phyloP scores from a whole-genome alignment of 2,888 invertebrate genomes.

The Dolomedes plantarius region DNA sequence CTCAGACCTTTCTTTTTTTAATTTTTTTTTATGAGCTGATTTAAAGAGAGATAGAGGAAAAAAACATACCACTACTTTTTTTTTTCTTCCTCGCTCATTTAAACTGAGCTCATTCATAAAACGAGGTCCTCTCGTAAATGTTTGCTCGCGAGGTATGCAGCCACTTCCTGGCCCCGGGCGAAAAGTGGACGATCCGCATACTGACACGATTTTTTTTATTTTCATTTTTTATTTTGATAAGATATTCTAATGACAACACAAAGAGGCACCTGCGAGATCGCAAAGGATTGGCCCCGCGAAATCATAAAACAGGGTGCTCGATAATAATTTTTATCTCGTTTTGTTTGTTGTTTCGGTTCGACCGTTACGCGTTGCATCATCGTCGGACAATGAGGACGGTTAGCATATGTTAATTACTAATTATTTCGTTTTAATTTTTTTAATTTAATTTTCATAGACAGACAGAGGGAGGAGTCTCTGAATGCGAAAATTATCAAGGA shows the following conservation, averaged over 20 bases:
- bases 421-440: too few species aligned
- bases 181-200: neutral
- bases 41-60: neutral
- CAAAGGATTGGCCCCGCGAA: neutral
- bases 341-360: neutral
- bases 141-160: neutral
- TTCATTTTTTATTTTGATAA: neutral
- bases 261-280: neutral
- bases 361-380: neutral
- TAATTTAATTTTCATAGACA: too few species aligned
- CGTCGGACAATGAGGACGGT: neutral
- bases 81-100: neutral
- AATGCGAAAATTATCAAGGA: too few species aligned
- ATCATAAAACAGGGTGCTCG: too few species aligned
- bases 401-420: too few species aligned
- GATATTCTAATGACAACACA: neutral
- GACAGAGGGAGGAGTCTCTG: too few species aligned
- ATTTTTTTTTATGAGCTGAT: neutral
- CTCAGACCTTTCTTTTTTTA: neutral
- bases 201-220: constrained; percentile 1
- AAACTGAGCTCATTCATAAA: neutral
- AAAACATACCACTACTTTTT: too few species aligned
- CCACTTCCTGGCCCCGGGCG: neutral
- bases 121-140: neutral
- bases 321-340: neutral